Evolutionary conservation across 2,113 vertebrate species (phyloP).

Genomic region (Geococcyx californianus): DNA sequence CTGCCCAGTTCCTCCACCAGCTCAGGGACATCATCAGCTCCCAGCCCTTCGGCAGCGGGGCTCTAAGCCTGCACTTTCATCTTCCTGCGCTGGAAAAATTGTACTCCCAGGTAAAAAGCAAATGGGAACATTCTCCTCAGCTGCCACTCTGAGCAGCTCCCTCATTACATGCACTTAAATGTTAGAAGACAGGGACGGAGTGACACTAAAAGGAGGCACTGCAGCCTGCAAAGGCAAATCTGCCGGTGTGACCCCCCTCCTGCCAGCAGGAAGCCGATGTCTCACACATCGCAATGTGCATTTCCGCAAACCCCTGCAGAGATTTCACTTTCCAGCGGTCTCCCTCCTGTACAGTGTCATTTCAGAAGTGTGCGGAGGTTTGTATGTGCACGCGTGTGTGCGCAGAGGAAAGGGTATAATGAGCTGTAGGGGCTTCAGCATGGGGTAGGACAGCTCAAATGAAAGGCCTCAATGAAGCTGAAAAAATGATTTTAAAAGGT

Average conservation of each 20-base stretch:
- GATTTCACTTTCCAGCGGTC: not conserved
- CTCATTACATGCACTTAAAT: not conserved
- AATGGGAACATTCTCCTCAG: not conserved
- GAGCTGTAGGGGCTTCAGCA: not conserved
- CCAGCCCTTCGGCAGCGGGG: not conserved
- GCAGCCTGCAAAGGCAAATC: not conserved
- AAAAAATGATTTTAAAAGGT: conserved; percentile 36
- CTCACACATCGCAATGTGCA: fast-evolving
- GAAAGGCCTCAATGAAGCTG: conserved; percentile 9
- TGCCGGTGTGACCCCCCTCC: not conserved
- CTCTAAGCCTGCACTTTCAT: not conserved
- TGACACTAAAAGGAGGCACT: not conserved
- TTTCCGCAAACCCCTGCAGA: not conserved
- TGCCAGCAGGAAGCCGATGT: not conserved
- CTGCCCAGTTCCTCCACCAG: not conserved
- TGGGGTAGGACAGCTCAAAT: not conserved
- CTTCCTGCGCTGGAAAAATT: not conserved
- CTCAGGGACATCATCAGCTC: not conserved
- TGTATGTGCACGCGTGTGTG: fast-evolving
- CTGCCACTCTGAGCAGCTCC: not conserved
- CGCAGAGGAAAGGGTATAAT: fast-evolving
- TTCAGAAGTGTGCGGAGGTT: not conserved
- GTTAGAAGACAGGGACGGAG: not conserved
- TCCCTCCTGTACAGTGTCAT: not conserved
- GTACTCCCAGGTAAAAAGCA: not conserved